These are phyloP conservation scores for Parazoanthus darwini DNA, from an alignment of 92 coral and sea anemone species.

Conservation along the genomic window DNA sequence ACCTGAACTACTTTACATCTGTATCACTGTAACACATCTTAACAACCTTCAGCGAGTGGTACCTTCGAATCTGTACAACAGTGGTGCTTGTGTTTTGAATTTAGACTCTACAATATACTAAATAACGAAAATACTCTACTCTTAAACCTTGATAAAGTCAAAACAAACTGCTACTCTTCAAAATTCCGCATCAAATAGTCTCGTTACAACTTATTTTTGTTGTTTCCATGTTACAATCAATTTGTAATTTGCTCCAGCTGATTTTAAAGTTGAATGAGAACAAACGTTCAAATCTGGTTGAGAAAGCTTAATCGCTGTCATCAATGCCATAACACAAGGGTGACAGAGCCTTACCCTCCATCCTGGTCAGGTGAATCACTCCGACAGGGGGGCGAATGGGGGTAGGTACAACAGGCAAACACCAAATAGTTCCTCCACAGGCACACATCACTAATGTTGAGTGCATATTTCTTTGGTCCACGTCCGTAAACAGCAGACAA, in stretches of 20 bases:
- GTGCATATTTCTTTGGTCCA: constrained; percentile 85
- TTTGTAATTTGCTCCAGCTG: no score
- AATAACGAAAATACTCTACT: neutral
- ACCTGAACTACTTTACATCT: neutral
- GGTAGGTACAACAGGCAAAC: constrained; percentile 93
- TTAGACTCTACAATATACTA: neutral
- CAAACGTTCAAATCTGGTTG: no score
- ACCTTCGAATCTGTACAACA: no score
- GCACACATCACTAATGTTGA: constrained; percentile 81
- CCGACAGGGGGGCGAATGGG: constrained; percentile 64
- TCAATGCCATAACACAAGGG: neutral
- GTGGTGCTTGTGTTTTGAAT: neutral
- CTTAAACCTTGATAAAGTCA: neutral
- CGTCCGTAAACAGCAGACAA: constrained; percentile 93
- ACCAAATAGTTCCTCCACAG: constrained; percentile 91
- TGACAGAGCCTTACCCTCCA: constrained; percentile 68
- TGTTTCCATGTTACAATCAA: no score
- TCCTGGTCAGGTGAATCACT: constrained; percentile 86
- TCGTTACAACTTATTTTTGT: no score
- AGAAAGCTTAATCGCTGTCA: no score
- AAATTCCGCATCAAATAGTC: neutral
- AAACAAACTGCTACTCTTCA: neutral
- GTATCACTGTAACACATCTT: neutral
- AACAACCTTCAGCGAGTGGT: no score
- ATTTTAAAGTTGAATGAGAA: no score